phyloP scores from a whole-genome alignment of 2,113 vertebrate species.

The Rhodinocichla rosea region DNA sequence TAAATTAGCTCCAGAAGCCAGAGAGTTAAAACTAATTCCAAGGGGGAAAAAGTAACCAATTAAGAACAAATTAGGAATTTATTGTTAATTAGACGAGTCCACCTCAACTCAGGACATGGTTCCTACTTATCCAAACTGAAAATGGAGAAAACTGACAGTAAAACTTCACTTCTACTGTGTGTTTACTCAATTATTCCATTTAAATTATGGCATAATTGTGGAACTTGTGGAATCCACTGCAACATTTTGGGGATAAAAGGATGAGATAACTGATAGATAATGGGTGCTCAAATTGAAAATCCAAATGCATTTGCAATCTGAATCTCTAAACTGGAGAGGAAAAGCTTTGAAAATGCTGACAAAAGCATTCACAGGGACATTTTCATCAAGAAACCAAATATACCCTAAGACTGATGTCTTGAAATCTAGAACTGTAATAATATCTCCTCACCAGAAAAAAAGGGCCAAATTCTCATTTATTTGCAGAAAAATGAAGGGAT shows the following conservation, averaged over 20 bases:
- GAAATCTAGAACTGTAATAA: neutral
- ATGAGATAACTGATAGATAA: neutral
- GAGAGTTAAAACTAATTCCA: neutral
- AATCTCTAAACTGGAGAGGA: neutral
- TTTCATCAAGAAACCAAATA: neutral
- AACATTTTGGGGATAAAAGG: neutral
- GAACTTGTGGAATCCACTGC: neutral
- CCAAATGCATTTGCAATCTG: neutral
- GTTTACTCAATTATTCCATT: neutral
- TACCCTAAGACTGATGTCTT: neutral
- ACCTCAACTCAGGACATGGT: rapidly evolving
- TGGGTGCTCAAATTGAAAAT: neutral
- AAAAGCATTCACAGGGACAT: neutral
- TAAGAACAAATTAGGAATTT: neutral
- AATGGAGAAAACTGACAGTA: neutral
- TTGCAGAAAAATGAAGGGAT: neutral
- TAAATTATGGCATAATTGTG: neutral
- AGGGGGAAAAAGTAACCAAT: neutral
- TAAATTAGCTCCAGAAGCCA: neutral
- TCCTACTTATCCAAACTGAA: neutral
- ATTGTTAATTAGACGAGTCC: rapidly evolving
- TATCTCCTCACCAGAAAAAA: neutral
- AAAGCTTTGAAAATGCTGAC: neutral
- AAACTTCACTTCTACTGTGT: neutral
- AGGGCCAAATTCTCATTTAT: neutral